A percentile compares a stretch with the other conserved stretches of the same genome.
These are phyloP conservation scores for Drosophila bifasciata DNA, from an alignment of 1,140 invertebrate genomes.

Conservation along the genomic window DNA sequence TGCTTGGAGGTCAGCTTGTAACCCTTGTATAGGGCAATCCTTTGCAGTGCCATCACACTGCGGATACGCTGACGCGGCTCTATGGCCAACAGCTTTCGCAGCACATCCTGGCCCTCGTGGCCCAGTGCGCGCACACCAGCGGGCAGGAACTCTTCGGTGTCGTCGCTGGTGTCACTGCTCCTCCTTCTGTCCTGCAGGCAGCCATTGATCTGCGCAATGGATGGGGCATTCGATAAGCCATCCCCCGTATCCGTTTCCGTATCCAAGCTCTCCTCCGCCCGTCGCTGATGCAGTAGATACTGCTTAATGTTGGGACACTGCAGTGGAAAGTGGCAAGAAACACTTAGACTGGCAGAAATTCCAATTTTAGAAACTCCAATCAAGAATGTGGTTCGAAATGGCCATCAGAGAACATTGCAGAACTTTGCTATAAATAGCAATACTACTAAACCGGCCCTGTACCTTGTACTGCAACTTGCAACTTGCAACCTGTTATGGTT, in stretches of 20 bases:
- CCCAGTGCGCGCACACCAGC: conserved; percentile 63
- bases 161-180: conserved; percentile 5
- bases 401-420: no score
- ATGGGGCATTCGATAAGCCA: conserved; percentile 46
- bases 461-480: no score
- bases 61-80: conserved; percentile 84
- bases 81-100: conserved; percentile 83
- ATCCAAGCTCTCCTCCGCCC: not conserved
- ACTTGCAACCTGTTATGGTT: no score
- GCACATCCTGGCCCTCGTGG: conserved; percentile 81
- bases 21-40: conserved; percentile 85
- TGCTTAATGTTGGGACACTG: conserved; percentile 53
- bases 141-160: conserved; percentile 49
- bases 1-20: conserved; percentile 77
- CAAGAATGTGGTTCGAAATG: not conserved
- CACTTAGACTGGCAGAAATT: conserved; percentile 1
- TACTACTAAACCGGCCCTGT: no score
- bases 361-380: conserved; percentile 1
- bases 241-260: conserved; percentile 10
- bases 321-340: not conserved
- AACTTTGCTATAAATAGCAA: no score
- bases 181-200: conserved; percentile 43
- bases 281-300: conserved; percentile 12
- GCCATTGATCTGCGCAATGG: conserved; percentile 47
- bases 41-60: conserved; percentile 84